These are phyloP conservation scores for Podargus strigoides DNA, from an alignment of 2,797 vertebrate genomes.

Conservation along the genomic window DNA sequence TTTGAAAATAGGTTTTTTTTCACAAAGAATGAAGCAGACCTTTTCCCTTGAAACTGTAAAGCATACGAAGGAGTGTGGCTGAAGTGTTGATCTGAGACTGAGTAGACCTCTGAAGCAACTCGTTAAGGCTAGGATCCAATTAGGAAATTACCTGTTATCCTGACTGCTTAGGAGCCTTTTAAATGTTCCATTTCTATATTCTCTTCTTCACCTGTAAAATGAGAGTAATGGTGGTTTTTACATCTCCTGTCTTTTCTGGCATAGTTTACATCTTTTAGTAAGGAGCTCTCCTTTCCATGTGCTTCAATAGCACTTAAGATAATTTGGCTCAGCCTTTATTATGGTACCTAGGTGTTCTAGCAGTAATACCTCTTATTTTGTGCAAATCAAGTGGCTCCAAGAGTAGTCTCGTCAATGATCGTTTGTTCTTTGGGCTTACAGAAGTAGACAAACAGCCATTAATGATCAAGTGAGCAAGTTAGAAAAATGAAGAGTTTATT, in stretches of 20 bases:
- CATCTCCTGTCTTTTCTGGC: not conserved
- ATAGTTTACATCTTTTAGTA: not conserved
- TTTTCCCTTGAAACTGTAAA: not conserved
- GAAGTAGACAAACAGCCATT: not conserved
- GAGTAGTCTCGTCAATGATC: not conserved
- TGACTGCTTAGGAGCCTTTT: not conserved
- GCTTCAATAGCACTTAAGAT: not conserved
- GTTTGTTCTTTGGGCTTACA: not conserved
- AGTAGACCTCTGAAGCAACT: not conserved
- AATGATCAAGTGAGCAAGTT: not conserved
- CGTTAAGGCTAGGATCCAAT: not conserved
- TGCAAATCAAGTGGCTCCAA: not conserved
- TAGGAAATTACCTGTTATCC: not conserved
- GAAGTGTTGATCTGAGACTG: not conserved
- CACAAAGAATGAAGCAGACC: not conserved
- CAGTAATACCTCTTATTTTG: not conserved
- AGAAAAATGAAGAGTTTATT: not conserved
- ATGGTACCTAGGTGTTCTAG: not conserved
- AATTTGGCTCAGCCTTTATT: not conserved
- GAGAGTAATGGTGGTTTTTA: not conserved
- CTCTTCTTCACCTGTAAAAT: not conserved
- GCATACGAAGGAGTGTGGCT: not conserved
- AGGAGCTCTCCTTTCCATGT: not conserved
- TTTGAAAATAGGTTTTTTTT: slow-evolving; percentile 36
- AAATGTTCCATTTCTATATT: not conserved